Percentiles rank a stretch among this genome's conserved stretches.
phyloP scores from a whole-genome alignment of 2,113 vertebrate species.

The Oryzias woworae region DNA sequence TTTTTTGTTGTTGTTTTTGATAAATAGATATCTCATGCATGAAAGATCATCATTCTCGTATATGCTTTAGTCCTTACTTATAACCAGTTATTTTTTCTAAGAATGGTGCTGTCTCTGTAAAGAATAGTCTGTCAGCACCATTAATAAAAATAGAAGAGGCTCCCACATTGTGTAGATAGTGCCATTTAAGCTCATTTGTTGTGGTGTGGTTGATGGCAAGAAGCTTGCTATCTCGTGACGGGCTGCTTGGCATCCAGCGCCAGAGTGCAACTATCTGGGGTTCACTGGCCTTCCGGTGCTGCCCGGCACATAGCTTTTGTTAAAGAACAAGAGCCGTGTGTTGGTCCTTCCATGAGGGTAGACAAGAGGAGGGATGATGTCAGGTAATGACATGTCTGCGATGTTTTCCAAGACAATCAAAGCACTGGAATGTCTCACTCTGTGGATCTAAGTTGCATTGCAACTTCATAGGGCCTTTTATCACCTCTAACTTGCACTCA shows the following conservation, averaged over 20 bases:
- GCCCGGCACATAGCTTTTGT: constrained; percentile 57
- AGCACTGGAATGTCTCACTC: constrained; percentile 58
- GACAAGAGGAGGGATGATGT: constrained; percentile 64
- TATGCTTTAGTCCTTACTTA: constrained; percentile 41
- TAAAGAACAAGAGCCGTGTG: constrained; percentile 53
- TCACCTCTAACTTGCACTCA: background rate
- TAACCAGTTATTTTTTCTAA: constrained; percentile 52
- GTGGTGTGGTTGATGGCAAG: constrained; percentile 62
- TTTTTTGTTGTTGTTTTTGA: constrained; percentile 17
- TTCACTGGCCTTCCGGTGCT: constrained; percentile 57
- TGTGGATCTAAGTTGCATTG: constrained; percentile 23
- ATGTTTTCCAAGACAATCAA: constrained; percentile 45
- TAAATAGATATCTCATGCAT: constrained; percentile 35
- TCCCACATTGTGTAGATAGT: constrained; percentile 66
- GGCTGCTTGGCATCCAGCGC: constrained; percentile 59
- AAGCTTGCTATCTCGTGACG: constrained; percentile 61
- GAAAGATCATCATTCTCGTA: constrained; percentile 41
- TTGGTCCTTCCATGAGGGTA: constrained; percentile 47
- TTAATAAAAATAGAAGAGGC: constrained; percentile 74
- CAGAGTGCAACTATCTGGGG: constrained; percentile 68
- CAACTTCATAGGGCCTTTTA: constrained; percentile 3
- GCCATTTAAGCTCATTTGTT: constrained; percentile 74
- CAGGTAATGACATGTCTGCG: constrained; percentile 52
- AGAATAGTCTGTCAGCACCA: constrained; percentile 64
- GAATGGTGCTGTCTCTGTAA: constrained; percentile 40